Conservation (phyloP, 2,888 invertebrate genomes). For the Seira ritae region DNA sequence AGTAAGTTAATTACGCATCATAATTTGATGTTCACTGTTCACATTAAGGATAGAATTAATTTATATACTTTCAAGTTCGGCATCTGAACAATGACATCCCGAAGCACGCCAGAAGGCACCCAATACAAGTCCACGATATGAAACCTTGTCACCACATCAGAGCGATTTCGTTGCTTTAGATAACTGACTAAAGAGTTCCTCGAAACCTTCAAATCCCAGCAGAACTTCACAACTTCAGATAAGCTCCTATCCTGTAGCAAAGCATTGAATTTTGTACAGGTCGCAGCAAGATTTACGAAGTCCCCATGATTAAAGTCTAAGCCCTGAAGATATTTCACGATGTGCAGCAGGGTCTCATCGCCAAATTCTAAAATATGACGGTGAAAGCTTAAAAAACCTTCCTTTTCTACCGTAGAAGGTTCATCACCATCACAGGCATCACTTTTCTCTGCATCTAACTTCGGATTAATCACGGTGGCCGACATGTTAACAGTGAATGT, state of each 20-base stretch:
- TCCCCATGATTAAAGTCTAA: constrained; percentile 37
- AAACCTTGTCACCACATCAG: constrained; percentile 58
- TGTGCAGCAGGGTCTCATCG: constrained; percentile 68
- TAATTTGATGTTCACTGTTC: neutral
- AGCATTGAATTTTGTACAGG: constrained; percentile 62
- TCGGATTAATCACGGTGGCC: no score
- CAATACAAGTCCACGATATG: constrained; percentile 68
- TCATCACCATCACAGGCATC: no score
- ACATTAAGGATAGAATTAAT: neutral
- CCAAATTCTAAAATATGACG: constrained; percentile 57
- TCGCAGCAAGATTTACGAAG: constrained; percentile 66
- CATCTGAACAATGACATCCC: constrained; percentile 61
- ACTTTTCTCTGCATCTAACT: no score
- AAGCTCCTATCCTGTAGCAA: constrained; percentile 65
- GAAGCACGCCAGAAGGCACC: constrained; percentile 68
- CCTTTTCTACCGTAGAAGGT: no score
- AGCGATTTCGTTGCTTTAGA: constrained; percentile 56
- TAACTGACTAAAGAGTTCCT: constrained; percentile 57
- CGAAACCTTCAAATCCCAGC: constrained; percentile 57
- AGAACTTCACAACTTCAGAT: constrained; percentile 51
- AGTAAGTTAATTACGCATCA: no score
- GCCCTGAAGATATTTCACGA: constrained; percentile 53
- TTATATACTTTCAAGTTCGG: constrained; percentile 60
- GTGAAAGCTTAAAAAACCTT: no score
- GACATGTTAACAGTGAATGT: no score